phyloP scores from a whole-genome alignment of 2,888 invertebrate species.

The Phragmatobia fuliginosa region DNA sequence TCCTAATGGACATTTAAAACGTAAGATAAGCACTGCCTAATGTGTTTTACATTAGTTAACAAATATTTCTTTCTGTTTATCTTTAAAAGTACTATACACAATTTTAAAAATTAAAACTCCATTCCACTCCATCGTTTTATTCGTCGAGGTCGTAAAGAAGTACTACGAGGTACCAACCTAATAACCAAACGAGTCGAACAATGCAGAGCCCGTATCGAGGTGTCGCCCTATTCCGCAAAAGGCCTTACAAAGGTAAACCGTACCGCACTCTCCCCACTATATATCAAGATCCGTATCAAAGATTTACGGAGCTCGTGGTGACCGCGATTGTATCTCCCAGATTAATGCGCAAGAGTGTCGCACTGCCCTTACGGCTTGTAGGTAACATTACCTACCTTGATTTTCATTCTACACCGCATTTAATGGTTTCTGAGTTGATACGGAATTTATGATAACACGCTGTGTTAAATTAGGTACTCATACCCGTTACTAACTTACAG shows the following conservation, averaged over 20 bases:
- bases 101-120: constrained; percentile 24
- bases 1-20: constrained; percentile 21
- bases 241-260: constrained; percentile 57
- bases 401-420: constrained; percentile 61
- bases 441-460: constrained; percentile 48
- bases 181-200: constrained; percentile 55
- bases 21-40: constrained; percentile 18
- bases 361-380: constrained; percentile 64
- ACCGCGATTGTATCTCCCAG: constrained; percentile 79
- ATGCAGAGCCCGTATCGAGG: constrained; percentile 56
- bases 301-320: constrained; percentile 74
- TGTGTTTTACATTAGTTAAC: constrained; percentile 22
- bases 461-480: constrained; percentile 34
- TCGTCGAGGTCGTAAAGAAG: constrained; percentile 39
- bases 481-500: constrained; percentile 26
- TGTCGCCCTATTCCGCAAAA: constrained; percentile 55
- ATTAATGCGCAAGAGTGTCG: constrained; percentile 77
- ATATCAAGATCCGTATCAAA: constrained; percentile 81
- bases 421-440: constrained; percentile 51
- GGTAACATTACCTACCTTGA: constrained; percentile 66
- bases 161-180: constrained; percentile 34
- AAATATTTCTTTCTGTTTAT: constrained; percentile 21
- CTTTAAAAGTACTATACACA: constrained; percentile 10
- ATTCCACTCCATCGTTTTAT: constrained; percentile 26
- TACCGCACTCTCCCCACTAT: constrained; percentile 53